Evolutionary conservation across 1,140 invertebrate genomes (phyloP).

Genomic region (Aphis craccivora): DNA sequence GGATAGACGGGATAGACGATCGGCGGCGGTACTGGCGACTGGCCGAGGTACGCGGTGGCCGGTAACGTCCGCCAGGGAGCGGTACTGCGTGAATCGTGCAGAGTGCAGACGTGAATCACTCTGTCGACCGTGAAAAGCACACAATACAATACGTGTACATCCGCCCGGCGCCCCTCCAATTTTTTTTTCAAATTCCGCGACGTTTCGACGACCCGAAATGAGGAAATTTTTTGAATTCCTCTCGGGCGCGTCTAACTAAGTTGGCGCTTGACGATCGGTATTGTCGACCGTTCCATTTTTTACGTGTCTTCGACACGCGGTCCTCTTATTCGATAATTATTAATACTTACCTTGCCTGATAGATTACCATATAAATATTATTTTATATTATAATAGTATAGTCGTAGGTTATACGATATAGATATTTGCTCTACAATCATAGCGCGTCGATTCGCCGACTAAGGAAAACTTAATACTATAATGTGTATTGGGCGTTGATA

Average conservation of each 20-base stretch:
- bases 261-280: background rate
- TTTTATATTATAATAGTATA: too few species aligned
- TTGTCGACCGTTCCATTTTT: background rate
- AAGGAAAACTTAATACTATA: background rate
- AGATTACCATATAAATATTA: background rate
- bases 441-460: background rate
- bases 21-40: background rate
- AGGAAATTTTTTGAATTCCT: conserved; percentile 8
- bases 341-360: background rate
- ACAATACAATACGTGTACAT: background rate
- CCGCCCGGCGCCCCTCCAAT: background rate
- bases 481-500: background rate
- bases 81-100: background rate
- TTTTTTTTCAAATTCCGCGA: conserved; percentile 4
- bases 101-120: background rate
- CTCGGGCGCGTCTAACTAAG: background rate
- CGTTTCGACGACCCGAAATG: background rate
- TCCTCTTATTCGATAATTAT: background rate
- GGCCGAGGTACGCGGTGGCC: background rate
- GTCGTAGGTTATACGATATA: background rate
- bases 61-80: conserved; percentile 9
- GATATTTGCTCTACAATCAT: background rate
- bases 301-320: background rate
- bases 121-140: conserved; percentile 23
- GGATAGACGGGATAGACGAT: background rate